phyloP scores from a whole-genome alignment of 2,113 vertebrate genomes.

The Archocentrus centrarchus region DNA sequence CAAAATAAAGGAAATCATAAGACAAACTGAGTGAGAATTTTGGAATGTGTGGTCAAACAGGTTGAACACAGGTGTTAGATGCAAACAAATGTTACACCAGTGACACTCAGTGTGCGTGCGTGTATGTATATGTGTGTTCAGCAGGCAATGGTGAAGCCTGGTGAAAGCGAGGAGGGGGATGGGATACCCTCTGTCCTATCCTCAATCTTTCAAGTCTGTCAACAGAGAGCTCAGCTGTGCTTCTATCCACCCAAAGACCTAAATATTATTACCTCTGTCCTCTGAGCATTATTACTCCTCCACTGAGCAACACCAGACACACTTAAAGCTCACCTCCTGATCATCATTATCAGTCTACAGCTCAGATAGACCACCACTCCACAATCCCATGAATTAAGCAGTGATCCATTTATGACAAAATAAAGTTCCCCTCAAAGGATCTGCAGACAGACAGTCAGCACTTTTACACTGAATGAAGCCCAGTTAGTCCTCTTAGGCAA shows the following conservation, averaged over 20 bases:
- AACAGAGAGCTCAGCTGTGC: slow-evolving; percentile 75
- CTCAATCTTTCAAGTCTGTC: slow-evolving; percentile 77
- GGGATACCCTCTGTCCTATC: slow-evolving; percentile 57
- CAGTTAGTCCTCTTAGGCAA: slow-evolving; percentile 13
- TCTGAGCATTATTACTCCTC: slow-evolving; percentile 55
- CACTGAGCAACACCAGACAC: slow-evolving; percentile 45
- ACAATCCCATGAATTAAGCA: not conserved
- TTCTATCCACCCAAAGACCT: slow-evolving; percentile 68
- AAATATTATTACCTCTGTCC: slow-evolving; percentile 76
- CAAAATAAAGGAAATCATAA: not conserved
- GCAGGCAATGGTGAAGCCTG: slow-evolving; percentile 23
- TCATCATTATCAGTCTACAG: slow-evolving; percentile 50
- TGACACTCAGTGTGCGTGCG: not conserved
- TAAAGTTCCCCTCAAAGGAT: slow-evolving; percentile 15
- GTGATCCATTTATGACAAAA: slow-evolving; percentile 34
- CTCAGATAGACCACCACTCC: slow-evolving; percentile 2
- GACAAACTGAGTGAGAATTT: not conserved
- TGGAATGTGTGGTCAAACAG: not conserved
- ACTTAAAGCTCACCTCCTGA: slow-evolving; percentile 19
- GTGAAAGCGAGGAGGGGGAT: not conserved
- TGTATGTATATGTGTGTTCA: slow-evolving; percentile 1
- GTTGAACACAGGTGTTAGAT: slow-evolving; percentile 18
- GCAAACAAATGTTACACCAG: not conserved
- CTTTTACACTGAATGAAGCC: not conserved
- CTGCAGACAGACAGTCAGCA: slow-evolving; percentile 17